Conservation (phyloP, 2,797 vertebrate species). For the Gastrophryne carolinensis region DNA sequence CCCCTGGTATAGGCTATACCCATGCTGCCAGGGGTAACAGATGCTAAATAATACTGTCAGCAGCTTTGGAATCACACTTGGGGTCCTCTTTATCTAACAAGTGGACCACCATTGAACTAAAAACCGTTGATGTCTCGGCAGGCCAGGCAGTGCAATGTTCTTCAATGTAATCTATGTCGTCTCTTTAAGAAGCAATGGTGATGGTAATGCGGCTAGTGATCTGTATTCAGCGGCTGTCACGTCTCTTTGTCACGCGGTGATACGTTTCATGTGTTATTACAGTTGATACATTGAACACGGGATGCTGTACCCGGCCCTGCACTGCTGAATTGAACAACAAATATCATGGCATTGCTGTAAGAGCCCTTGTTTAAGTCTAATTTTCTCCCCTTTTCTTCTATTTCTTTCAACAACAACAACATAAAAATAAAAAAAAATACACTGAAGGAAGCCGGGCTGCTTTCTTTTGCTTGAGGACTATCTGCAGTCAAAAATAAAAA, state of each 20-base stretch:
- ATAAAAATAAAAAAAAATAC: not conserved
- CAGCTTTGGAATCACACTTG: not conserved
- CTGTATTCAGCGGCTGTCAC: constrained; percentile 13
- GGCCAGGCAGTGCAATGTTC: too few species aligned
- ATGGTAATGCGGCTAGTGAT: not conserved
- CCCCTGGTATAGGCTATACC: too few species aligned
- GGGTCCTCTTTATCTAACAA: not conserved
- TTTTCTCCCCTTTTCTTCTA: constrained; percentile 6
- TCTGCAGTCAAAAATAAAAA: too few species aligned
- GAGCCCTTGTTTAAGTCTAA: constrained; percentile 33
- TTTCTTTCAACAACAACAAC: not conserved
- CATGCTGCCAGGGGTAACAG: too few species aligned
- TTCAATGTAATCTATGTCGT: too few species aligned
- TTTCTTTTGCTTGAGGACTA: too few species aligned
- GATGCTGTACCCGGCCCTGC: not conserved
- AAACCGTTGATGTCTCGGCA: not conserved
- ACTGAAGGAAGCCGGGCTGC: too few species aligned
- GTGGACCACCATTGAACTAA: not conserved
- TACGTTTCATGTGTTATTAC: constrained; percentile 12
- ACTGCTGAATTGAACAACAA: constrained; percentile 23
- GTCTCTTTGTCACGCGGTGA: constrained; percentile 7
- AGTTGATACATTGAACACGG: not conserved
- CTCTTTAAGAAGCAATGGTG: not conserved
- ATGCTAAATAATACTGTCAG: too few species aligned
- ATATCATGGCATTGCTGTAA: constrained; percentile 32